phyloP scores from a whole-genome alignment of 2,113 vertebrate species.

The Elgaria multicarinata region DNA sequence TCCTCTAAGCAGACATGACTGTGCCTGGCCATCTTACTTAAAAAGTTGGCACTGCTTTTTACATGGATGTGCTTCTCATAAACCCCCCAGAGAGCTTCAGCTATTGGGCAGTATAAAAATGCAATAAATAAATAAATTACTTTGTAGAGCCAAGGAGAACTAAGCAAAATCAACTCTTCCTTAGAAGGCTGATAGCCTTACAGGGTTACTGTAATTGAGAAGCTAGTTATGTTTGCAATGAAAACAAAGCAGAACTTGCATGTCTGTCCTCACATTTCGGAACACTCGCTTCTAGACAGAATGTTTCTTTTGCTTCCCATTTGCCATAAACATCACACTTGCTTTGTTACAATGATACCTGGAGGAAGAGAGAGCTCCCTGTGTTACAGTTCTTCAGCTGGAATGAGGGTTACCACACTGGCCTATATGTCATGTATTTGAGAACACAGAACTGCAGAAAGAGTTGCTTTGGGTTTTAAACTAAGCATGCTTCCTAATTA shows the following conservation, averaged over 20 bases:
- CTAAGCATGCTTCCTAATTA: background rate
- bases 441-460: background rate
- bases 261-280: background rate
- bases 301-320: background rate
- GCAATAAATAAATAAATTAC: too few species aligned
- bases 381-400: background rate
- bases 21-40: background rate
- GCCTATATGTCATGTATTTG: background rate
- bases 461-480: background rate
- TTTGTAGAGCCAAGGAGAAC: background rate
- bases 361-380: background rate
- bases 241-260: background rate
- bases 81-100: too few species aligned
- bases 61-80: background rate
- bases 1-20: too few species aligned
- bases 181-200: background rate
- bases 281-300: background rate
- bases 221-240: background rate
- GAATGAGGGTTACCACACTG: background rate
- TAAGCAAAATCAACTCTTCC: background rate
- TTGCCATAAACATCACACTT: background rate
- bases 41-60: background rate
- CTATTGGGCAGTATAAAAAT: too few species aligned
- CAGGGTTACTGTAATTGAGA: background rate
- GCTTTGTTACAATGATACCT: background rate